Evolutionary conservation across 2,797 vertebrate genomes (phyloP).

Genomic region (Halcyon leucocephala): DNA sequence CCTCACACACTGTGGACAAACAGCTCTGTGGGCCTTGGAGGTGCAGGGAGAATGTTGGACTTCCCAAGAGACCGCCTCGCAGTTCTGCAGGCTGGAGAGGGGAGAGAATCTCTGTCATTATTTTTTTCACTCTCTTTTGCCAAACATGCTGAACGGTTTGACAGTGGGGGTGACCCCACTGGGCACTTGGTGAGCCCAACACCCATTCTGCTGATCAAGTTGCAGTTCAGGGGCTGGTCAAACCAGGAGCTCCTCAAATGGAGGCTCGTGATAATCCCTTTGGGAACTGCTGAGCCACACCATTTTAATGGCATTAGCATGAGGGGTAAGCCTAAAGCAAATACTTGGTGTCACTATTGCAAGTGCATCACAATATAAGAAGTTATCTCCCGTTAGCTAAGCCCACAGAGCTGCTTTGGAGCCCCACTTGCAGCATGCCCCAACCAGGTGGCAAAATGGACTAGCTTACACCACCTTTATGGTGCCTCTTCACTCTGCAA

Average conservation of each 20-base stretch:
- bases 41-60: background rate
- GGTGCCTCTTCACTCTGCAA: background rate
- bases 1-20: background rate
- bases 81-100: background rate
- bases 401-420: background rate
- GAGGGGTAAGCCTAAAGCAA: constrained; percentile 66
- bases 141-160: background rate
- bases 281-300: constrained; percentile 70
- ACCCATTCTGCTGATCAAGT: background rate
- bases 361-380: constrained; percentile 43
- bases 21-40: background rate
- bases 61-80: background rate
- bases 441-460: background rate
- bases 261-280: constrained; percentile 54
- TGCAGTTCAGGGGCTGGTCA: background rate
- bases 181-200: background rate
- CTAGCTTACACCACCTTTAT: background rate
- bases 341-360: constrained; percentile 53
- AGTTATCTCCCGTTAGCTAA: constrained; percentile 36
- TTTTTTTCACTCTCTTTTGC: background rate
- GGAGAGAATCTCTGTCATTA: background rate
- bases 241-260: constrained; percentile 37
- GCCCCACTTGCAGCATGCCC: background rate
- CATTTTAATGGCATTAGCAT: constrained; percentile 65
- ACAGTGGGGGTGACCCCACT: background rate